Evolutionary conservation across 2,113 vertebrate species (phyloP).

Genomic region (Etia nguti): DNA sequence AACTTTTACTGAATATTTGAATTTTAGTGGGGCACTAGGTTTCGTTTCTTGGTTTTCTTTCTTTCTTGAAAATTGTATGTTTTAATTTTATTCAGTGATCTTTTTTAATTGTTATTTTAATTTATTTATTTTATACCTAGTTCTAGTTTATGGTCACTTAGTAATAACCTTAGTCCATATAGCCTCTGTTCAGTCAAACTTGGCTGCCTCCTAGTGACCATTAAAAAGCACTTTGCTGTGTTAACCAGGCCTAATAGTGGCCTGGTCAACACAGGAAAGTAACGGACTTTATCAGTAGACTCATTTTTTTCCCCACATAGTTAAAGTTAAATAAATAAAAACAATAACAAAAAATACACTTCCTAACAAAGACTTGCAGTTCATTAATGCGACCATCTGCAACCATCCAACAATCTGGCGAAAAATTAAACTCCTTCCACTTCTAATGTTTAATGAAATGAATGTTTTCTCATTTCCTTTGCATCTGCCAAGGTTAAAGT

Average conservation of each 20-base stretch:
- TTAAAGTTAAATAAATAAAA: not conserved
- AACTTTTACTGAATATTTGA: not conserved
- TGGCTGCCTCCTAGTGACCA: not conserved
- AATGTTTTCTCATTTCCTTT: not conserved
- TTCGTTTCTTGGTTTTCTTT: not conserved
- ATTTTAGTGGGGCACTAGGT: not conserved
- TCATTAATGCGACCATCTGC: not conserved
- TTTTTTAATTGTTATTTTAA: not conserved
- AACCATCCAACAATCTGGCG: not conserved
- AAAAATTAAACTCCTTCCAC: not conserved
- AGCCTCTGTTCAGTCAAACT: not conserved
- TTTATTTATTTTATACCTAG: not conserved
- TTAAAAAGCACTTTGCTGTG: not conserved
- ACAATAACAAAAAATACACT: accelerated
- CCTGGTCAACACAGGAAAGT: not conserved
- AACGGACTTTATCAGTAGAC: not conserved
- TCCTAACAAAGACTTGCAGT: not conserved
- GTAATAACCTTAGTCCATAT: not conserved
- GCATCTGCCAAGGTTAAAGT: not conserved
- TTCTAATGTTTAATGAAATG: not conserved
- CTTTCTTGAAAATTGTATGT: not conserved
- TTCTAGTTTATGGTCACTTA: not conserved
- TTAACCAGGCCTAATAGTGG: not conserved
- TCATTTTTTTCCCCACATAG: accelerated
- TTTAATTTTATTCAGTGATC: not conserved